Conservation (phyloP, 1,140 invertebrate species). For the Hypothenemus hampei region DNA sequence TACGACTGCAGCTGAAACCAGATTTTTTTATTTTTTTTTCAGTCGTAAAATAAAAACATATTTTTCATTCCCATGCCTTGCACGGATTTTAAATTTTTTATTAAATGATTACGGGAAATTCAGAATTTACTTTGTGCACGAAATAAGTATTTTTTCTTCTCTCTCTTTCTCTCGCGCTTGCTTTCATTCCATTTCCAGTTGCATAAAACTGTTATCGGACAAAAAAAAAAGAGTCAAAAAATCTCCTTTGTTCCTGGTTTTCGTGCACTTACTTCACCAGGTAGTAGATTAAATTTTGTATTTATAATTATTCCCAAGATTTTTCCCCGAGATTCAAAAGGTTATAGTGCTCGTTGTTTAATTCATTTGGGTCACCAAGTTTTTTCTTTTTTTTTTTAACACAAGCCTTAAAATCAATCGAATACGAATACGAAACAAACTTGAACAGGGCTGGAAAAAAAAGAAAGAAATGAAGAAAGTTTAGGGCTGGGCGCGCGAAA, state of each 20-base stretch:
- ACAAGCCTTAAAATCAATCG: not conserved
- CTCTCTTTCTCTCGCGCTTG: not conserved
- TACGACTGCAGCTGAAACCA: too few relatives aligned
- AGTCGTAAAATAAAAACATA: too few relatives aligned
- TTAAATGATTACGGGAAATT: too few relatives aligned
- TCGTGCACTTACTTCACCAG: not conserved
- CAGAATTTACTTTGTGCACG: not conserved
- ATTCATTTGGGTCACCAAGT: not conserved
- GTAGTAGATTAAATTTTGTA: not conserved
- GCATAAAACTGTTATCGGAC: not conserved
- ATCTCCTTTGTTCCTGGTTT: not conserved
- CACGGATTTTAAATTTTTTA: too few relatives aligned
- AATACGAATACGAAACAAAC: not conserved
- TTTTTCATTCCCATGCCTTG: too few relatives aligned
- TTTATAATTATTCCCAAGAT: not conserved
- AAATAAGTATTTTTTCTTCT: not conserved
- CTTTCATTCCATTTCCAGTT: not conserved
- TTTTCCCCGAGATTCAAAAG: too few relatives aligned
- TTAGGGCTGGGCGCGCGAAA: not conserved
- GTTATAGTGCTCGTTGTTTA: not conserved
- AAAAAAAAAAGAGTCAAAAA: not conserved
- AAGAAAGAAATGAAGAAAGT: slow-evolving; percentile 3
- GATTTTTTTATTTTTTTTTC: too few relatives aligned
- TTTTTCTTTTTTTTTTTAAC: not conserved
- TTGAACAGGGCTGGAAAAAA: too few relatives aligned